phyloP scores from a whole-genome alignment of 2,797 vertebrate species.

The Labeo calbasu region DNA sequence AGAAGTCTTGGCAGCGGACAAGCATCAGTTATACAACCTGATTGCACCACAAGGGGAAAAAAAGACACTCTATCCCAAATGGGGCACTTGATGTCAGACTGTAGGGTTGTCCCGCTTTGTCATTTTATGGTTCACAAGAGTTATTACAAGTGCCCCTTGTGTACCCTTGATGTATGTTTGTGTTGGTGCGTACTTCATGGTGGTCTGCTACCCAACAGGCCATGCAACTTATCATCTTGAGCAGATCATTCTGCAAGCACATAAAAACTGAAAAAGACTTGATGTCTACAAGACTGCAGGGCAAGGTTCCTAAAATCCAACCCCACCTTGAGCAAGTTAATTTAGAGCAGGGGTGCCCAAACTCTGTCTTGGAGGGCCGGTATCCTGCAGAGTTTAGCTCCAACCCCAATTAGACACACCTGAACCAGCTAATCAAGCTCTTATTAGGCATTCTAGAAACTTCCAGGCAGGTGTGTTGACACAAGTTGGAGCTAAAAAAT shows the following conservation, averaged over 20 bases:
- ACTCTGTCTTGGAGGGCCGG: too few relatives aligned
- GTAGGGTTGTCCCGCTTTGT: neutral
- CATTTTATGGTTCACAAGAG: constrained; percentile 11
- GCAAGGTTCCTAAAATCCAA: neutral
- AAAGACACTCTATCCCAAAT: neutral
- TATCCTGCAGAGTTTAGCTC: too few relatives aligned
- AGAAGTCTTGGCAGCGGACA: neutral
- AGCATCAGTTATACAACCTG: neutral
- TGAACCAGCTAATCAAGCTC: too few relatives aligned
- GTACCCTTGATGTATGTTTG: constrained; percentile 1
- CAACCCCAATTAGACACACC: too few relatives aligned
- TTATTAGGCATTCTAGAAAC: too few relatives aligned
- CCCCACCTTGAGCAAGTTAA: neutral
- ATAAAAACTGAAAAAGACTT: neutral
- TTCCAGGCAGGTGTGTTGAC: too few relatives aligned
- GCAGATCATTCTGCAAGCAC: neutral
- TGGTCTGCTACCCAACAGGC: neutral
- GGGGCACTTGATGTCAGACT: neutral
- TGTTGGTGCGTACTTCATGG: neutral
- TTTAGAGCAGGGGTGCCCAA: too few relatives aligned
- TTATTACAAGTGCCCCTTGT: neutral
- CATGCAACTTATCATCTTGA: constrained; percentile 7
- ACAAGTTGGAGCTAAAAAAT: too few relatives aligned
- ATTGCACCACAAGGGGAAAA: neutral
- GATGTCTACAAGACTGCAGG: neutral